These are phyloP conservation scores for Amniataba percoides DNA, from an alignment of 2,797 vertebrate genomes.

Conservation along the genomic window DNA sequence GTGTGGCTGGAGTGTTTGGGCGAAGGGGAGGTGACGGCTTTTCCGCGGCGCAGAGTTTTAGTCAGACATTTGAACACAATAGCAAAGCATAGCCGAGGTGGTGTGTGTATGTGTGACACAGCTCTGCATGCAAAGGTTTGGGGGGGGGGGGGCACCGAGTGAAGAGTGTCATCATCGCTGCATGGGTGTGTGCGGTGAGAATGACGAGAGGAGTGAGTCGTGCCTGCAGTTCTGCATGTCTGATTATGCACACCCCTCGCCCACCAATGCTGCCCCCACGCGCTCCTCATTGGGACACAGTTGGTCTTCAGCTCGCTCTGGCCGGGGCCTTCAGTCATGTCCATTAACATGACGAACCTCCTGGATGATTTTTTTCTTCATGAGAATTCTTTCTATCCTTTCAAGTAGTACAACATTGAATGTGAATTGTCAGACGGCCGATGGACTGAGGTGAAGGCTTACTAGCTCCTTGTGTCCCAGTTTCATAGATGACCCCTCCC, in stretches of 20 bases:
- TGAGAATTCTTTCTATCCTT: background rate
- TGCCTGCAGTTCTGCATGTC: slow-evolving; percentile 68
- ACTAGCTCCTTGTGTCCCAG: slow-evolving; percentile 46
- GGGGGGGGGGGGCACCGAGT: background rate
- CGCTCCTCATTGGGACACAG: slow-evolving; percentile 39
- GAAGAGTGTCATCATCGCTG: slow-evolving; percentile 44
- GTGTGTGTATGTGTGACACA: slow-evolving; percentile 32
- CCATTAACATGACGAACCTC: background rate
- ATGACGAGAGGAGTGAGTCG: slow-evolving; percentile 27
- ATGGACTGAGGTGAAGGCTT: slow-evolving; percentile 60
- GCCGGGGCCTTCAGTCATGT: slow-evolving; percentile 18
- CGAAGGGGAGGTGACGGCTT: slow-evolving; percentile 61
- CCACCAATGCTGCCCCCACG: slow-evolving; percentile 30
- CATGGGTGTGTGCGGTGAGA: slow-evolving; percentile 62
- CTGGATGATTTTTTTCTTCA: background rate
- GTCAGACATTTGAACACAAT: slow-evolving; percentile 55
- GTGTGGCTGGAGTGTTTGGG: slow-evolving; percentile 41
- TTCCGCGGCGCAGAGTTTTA: slow-evolving; percentile 83
- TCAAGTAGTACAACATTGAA: slow-evolving; percentile 9
- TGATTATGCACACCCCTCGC: slow-evolving; percentile 43
- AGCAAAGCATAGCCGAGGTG: slow-evolving; percentile 34
- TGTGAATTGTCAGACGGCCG: slow-evolving; percentile 6
- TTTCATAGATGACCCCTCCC: slow-evolving; percentile 31
- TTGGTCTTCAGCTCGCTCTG: slow-evolving; percentile 50
- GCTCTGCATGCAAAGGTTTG: slow-evolving; percentile 60